Percentiles rank a stretch among this genome's conserved stretches.
Evolutionary conservation across 2,888 invertebrate genomes (phyloP).

Genomic region (Ichneumon xanthorius): DNA sequence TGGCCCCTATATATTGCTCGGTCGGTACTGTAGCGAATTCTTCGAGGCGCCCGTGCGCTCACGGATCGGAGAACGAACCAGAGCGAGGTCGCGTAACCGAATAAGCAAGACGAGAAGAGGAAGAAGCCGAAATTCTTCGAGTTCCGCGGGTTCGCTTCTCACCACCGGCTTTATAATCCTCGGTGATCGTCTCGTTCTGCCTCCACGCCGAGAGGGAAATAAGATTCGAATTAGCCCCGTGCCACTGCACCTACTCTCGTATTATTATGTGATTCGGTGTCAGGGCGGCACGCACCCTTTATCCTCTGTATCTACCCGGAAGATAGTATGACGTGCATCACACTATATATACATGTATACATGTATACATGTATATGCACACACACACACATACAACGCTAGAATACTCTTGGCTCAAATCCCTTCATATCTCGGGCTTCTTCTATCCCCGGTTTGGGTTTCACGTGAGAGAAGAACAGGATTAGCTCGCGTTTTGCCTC

Average conservation of each 20-base stretch:
- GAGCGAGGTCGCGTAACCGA: not conserved
- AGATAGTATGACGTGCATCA: slow-evolving; percentile 61
- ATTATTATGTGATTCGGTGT: slow-evolving; percentile 67
- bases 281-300: slow-evolving; percentile 58
- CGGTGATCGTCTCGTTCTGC: slow-evolving; percentile 48
- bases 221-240: slow-evolving; percentile 66
- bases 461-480: slow-evolving; percentile 64
- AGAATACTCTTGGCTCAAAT: slow-evolving; percentile 60
- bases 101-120: slow-evolving; percentile 53
- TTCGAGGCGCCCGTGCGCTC: slow-evolving; percentile 57
- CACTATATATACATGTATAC: not conserved
- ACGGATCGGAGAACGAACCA: slow-evolving; percentile 21
- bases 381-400: not conserved
- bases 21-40: slow-evolving; percentile 55
- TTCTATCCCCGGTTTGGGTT: slow-evolving; percentile 63
- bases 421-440: slow-evolving; percentile 65
- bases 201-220: slow-evolving; percentile 47
- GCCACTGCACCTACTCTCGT: slow-evolving; percentile 64
- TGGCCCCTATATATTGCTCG: slow-evolving; percentile 37
- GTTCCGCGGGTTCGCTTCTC: slow-evolving; percentile 67
- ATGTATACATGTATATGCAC: not conserved
- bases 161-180: slow-evolving; percentile 59
- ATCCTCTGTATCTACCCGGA: slow-evolving; percentile 50
- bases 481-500: slow-evolving; percentile 64
- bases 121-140: slow-evolving; percentile 66